These are phyloP conservation scores for Falco peregrinus DNA, from an alignment of 2,797 vertebrate genomes.

Conservation along the genomic window DNA sequence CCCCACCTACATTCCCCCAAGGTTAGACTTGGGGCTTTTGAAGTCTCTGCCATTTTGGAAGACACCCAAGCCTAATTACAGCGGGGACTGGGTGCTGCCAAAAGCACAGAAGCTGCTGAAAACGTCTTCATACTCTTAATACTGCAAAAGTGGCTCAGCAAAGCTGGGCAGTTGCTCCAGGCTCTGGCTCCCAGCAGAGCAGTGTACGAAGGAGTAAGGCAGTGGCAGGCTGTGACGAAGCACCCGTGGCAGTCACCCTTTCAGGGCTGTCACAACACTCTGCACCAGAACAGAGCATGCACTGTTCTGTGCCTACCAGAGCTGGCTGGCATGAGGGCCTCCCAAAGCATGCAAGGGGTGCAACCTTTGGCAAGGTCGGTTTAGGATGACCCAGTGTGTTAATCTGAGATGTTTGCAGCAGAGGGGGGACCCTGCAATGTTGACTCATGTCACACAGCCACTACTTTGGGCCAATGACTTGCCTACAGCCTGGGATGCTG, in stretches of 20 bases:
- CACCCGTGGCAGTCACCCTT: background rate
- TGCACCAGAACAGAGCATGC: background rate
- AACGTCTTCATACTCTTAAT: background rate
- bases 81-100: background rate
- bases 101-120: background rate
- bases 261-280: background rate
- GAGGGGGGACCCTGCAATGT: fast-evolving
- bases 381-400: background rate
- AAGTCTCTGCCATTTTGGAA: conserved; percentile 14
- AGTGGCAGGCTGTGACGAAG: background rate
- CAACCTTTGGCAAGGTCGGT: background rate
- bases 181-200: background rate
- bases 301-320: too few relatives aligned
- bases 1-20: background rate
- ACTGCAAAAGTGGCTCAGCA: background rate
- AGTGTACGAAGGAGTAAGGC: background rate
- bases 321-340: background rate
- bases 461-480: background rate
- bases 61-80: conserved; percentile 12
- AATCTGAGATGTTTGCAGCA: background rate
- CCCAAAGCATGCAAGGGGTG: fast-evolving
- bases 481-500: background rate
- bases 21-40: background rate
- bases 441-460: background rate
- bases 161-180: background rate